Percentiles rank a stretch among this genome's conserved stretches.
These are phyloP conservation scores for Rachycentron canadum DNA, from an alignment of 2,797 vertebrate species.

Conservation along the genomic window DNA sequence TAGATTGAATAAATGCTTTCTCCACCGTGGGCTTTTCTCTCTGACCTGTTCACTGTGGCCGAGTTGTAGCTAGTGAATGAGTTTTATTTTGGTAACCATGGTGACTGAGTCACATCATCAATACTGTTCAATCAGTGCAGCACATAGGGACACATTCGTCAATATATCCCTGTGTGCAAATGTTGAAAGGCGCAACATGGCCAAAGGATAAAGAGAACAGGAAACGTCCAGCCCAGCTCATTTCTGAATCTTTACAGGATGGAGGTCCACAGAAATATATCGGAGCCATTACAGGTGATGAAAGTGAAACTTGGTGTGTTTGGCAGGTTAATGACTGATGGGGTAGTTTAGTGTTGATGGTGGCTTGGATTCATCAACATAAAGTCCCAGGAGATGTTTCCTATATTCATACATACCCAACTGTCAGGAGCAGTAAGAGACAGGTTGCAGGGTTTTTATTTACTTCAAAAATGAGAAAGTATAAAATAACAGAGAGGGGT, in stretches of 20 bases:
- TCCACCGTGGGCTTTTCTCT: neutral
- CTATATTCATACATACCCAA: neutral
- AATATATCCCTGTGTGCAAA: slow-evolving; percentile 61
- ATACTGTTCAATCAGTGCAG: slow-evolving; percentile 70
- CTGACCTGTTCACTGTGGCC: slow-evolving; percentile 3
- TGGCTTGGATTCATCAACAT: neutral
- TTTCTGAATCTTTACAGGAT: slow-evolving; percentile 8
- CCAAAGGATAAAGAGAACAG: slow-evolving; percentile 49
- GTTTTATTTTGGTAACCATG: slow-evolving; percentile 67
- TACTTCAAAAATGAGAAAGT: no score
- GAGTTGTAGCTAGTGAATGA: slow-evolving; percentile 34
- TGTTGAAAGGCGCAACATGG: slow-evolving; percentile 36
- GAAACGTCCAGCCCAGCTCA: neutral
- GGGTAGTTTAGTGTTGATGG: neutral
- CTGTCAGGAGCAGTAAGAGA: no score
- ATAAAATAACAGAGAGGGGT: no score
- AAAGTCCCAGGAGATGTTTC: neutral
- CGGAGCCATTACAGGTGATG: neutral
- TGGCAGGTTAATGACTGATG: neutral
- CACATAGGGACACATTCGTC: slow-evolving; percentile 62
- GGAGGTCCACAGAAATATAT: slow-evolving; percentile 1
- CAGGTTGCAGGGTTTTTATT: no score
- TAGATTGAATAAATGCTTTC: slow-evolving; percentile 3
- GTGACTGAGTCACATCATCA: slow-evolving; percentile 63
- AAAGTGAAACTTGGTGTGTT: neutral